phyloP scores from a whole-genome alignment of 2,113 vertebrate genomes.

The Saccopteryx bilineata region DNA sequence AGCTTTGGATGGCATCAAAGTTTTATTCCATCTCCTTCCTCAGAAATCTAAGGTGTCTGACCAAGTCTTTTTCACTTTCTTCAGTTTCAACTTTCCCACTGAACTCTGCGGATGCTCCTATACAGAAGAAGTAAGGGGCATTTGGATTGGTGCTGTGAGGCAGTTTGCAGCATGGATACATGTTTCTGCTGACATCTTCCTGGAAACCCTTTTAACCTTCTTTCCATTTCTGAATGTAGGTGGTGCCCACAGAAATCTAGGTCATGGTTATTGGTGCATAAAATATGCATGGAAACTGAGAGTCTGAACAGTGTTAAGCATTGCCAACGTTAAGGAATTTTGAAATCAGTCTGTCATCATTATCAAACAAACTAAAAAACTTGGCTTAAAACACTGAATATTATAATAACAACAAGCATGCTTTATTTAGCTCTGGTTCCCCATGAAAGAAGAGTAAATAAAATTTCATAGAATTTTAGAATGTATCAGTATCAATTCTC shows the following conservation, averaged over 20 bases:
- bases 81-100: neutral
- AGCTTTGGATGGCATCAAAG: neutral
- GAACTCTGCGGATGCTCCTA: neutral
- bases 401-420: conserved; percentile 29
- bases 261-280: neutral
- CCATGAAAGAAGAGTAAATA: conserved; percentile 51
- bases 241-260: neutral
- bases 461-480: conserved; percentile 61
- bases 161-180: neutral
- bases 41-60: neutral
- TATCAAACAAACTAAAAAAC: conserved; percentile 58
- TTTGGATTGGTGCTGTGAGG: neutral
- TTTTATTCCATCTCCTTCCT: neutral
- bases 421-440: conserved; percentile 46
- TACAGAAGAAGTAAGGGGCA: neutral
- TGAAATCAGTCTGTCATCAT: conserved; percentile 53
- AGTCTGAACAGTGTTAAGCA: conserved; percentile 36
- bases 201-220: conserved; percentile 27
- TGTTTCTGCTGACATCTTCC: conserved; percentile 21
- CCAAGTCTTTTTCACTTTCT: neutral
- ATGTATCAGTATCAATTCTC: conserved; percentile 29
- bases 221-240: conserved; percentile 17
- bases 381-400: conserved; percentile 53
- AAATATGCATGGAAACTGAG: conserved; percentile 1
- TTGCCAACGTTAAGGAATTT: conserved; percentile 50